A percentile compares a stretch with the other conserved stretches of the same genome.
Evolutionary conservation across 1,140 invertebrate genomes (phyloP).

Genomic region (Phocides pigmalion): DNA sequence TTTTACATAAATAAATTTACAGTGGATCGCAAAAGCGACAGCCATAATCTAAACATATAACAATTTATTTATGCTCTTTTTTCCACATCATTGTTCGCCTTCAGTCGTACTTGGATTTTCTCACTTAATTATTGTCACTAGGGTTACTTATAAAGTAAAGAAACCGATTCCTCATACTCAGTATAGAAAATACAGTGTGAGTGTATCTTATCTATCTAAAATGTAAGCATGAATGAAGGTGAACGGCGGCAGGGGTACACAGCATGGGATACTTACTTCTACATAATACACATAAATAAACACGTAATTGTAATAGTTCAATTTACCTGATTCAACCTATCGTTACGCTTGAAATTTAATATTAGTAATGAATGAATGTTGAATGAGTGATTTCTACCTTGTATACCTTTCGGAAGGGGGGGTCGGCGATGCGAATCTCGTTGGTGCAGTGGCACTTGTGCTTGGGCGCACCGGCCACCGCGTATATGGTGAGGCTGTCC

Average conservation of each 20-base stretch:
- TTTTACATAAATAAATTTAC: not conserved
- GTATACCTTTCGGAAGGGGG: conserved; percentile 75
- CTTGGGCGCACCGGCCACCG: conserved; percentile 55
- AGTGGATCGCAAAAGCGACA: conserved; percentile 17
- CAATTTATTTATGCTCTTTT: not conserved
- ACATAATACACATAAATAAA: conserved; percentile 9
- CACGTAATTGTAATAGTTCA: not conserved
- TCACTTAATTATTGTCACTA: not conserved
- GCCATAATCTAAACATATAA: not conserved
- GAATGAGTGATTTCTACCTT: conserved; percentile 62
- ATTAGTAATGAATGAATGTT: conserved; percentile 41
- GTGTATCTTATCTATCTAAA: not conserved
- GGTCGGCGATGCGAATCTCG: conserved; percentile 50
- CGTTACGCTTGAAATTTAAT: conserved; percentile 18
- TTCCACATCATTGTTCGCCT: not conserved
- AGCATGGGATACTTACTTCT: conserved; percentile 3
- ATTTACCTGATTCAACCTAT: conserved; percentile 20
- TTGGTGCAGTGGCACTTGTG: conserved; percentile 59
- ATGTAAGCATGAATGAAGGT: conserved; percentile 31
- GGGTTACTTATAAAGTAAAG: not conserved
- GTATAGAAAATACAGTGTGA: too few relatives aligned
- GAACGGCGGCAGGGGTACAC: conserved; percentile 3
- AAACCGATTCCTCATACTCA: not conserved
- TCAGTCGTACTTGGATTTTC: conserved; percentile 6
- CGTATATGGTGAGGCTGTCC: conserved; percentile 95